These are phyloP conservation scores for Schizothorax lantsangensis DNA, from an alignment of 2,797 vertebrate species.

Conservation along the genomic window DNA sequence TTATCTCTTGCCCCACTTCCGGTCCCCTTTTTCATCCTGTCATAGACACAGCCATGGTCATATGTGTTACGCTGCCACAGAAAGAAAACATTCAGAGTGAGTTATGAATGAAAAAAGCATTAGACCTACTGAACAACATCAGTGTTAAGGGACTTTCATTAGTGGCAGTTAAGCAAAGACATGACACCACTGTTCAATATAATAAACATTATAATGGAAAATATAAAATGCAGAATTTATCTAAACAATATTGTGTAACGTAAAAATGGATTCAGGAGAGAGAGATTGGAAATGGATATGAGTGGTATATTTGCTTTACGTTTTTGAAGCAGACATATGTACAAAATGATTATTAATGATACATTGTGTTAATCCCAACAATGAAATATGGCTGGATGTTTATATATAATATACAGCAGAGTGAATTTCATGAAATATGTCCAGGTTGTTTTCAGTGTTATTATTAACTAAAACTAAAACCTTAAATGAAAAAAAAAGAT, in stretches of 20 bases:
- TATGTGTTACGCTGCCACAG: conserved; percentile 72
- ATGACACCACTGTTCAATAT: background rate
- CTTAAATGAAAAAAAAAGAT: background rate
- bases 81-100: background rate
- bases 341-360: background rate
- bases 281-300: background rate
- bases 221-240: background rate
- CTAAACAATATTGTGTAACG: background rate
- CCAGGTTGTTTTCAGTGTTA: background rate
- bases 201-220: background rate
- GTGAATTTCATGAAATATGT: background rate
- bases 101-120: conserved; percentile 7
- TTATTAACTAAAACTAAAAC: background rate
- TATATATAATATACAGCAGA: background rate
- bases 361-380: background rate
- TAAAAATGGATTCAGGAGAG: background rate
- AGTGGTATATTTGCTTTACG: background rate
- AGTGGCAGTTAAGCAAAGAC: background rate
- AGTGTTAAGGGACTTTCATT: background rate
- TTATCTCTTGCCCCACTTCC: conserved; percentile 57
- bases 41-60: conserved; percentile 67
- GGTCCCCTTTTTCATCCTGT: conserved; percentile 65
- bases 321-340: background rate
- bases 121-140: background rate
- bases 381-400: background rate